These are phyloP conservation scores for Kryptolebias marmoratus DNA, from an alignment of 2,113 vertebrate species.

Conservation along the genomic window DNA sequence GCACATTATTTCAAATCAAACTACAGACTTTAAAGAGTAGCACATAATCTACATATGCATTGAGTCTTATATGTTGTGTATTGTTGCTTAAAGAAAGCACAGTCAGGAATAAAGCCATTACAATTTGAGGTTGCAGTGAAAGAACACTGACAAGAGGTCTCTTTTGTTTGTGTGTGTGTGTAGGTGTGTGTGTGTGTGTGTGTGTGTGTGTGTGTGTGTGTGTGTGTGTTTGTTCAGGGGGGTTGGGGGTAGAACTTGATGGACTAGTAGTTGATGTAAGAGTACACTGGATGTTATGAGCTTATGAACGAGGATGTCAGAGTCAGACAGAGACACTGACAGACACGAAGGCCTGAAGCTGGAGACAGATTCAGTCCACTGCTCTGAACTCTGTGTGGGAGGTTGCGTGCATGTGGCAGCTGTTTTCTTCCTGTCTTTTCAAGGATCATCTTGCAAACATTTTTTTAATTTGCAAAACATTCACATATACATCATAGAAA, in stretches of 20 bases:
- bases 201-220: slow-evolving; percentile 2
- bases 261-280: neutral
- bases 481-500: too few relatives aligned
- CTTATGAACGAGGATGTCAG: slow-evolving; percentile 2
- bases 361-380: slow-evolving; percentile 16
- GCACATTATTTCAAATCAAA: too few relatives aligned
- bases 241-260: neutral
- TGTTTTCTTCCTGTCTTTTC: too few relatives aligned
- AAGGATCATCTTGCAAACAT: neutral
- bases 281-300: neutral
- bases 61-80: too few relatives aligned
- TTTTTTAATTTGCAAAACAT: neutral
- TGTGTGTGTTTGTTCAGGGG: neutral
- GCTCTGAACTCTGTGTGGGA: slow-evolving; percentile 4
- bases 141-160: too few relatives aligned
- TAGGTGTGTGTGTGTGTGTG: neutral
- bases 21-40: too few relatives aligned
- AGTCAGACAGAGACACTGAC: slow-evolving; percentile 14
- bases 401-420: neutral
- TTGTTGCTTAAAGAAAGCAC: too few relatives aligned
- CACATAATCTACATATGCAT: too few relatives aligned
- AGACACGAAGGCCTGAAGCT: slow-evolving; percentile 1
- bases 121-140: too few relatives aligned
- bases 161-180: neutral
- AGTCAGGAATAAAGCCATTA: too few relatives aligned